Evolutionary conservation across 53 echinoderm and acorn worm genomes (phyloP), one percentile per base, ranked within the genome.

Genomic region (Paelopatides confundens): DNA sequence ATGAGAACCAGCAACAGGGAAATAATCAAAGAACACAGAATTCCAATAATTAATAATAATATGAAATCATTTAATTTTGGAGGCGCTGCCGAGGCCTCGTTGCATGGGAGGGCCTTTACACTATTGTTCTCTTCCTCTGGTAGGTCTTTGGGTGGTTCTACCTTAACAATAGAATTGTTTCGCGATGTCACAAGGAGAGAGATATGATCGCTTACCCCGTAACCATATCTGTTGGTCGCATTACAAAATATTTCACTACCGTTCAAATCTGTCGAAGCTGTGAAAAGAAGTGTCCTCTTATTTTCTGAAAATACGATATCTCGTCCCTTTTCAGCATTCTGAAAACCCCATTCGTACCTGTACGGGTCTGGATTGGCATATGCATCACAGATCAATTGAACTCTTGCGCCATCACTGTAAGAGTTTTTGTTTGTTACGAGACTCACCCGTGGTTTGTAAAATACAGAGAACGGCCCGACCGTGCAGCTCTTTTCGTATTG

Each of bases 11-110:
- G 64, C 1, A 90, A 87, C 31, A 96, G 85, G 31, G 93, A 90
- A 32, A 96, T 90, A 27, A 96, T 91, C 10, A 96, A 46, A 17
- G 94, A 85, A 27, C 91, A 90, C n/a, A 96, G 90, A 31, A 93
- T 96, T 26, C 92, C 94, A 2, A 93, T 93, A 39, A 96, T 87
- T 62, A 96, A 87, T 4, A 94, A 86, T 24, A 96, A 90, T 9
- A 96, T 81, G 29, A 48, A 52, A 32, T 79, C 52, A 15, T 93
- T 92, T 47, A 96, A 88, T 5, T 87, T 87, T 65, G 87, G 87
- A 23, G 91, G 89, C 43, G 89, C 88, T 17, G 83, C 62, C 15
- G 86, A 67, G 23, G 89, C 53, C 21, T 58, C 77, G 13, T 66
- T 88, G 11, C 79, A 87, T 13, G 89, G 63, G 35, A 81, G 66